phyloP scores from a whole-genome alignment of 1,140 invertebrate genomes.

The Trinorchestia longiramus region DNA sequence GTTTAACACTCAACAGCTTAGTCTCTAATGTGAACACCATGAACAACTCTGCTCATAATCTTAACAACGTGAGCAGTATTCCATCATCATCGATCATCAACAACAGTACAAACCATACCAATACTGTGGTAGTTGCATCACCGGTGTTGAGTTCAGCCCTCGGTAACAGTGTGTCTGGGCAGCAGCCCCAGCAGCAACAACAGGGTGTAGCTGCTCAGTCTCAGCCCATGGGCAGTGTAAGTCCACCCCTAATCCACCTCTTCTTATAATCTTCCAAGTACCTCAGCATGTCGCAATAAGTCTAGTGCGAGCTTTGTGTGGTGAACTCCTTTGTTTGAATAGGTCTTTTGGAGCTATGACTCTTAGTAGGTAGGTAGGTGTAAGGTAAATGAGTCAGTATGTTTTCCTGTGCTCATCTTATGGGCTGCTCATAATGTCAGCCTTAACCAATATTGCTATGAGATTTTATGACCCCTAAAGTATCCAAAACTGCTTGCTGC shows the following conservation, averaged over 20 bases:
- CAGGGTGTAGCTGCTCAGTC: neutral
- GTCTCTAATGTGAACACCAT: slow-evolving; percentile 5
- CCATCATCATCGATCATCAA: slow-evolving; percentile 21
- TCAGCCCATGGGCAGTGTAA: slow-evolving; percentile 19
- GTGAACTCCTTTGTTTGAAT: no score
- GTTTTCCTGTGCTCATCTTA: no score
- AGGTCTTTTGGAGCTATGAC: no score
- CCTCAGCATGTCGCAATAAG: no score
- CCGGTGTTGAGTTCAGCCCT: slow-evolving; percentile 16
- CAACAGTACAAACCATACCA: slow-evolving; percentile 47
- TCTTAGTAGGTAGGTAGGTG: no score
- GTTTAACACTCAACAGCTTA: slow-evolving; percentile 15
- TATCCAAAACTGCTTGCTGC: no score
- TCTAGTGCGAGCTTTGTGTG: no score
- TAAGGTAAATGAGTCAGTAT: no score
- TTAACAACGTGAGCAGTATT: slow-evolving; percentile 13
- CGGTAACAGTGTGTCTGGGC: neutral
- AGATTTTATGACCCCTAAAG: no score
- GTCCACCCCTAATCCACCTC: neutral
- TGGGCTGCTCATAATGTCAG: no score
- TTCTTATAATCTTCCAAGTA: neutral
- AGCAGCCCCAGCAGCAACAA: slow-evolving; percentile 1
- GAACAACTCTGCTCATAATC: slow-evolving; percentile 2
- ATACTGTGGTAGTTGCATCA: neutral
- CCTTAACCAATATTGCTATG: no score